A percentile compares a stretch with the other conserved stretches of the same genome.
These are phyloP conservation scores for Tachysurus vachellii DNA, from an alignment of 2,113 vertebrate genomes.

Conservation along the genomic window DNA sequence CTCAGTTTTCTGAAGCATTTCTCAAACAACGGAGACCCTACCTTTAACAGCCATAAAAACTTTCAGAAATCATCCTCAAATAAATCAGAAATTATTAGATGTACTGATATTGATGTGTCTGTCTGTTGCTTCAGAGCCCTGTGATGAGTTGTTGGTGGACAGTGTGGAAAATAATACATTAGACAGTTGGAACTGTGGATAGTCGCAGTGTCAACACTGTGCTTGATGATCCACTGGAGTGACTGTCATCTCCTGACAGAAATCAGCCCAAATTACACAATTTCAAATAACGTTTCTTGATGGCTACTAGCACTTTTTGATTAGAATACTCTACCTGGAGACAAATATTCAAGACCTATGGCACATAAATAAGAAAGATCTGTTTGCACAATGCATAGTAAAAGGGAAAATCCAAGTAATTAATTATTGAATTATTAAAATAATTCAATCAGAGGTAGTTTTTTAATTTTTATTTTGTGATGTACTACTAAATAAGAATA, in stretches of 20 bases:
- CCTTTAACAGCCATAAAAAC: too few relatives aligned
- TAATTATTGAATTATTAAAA: neutral
- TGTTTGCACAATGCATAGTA: neutral
- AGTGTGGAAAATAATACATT: conserved; percentile 29
- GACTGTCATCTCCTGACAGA: conserved; percentile 49
- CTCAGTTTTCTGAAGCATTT: too few relatives aligned
- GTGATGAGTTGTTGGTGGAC: conserved; percentile 27
- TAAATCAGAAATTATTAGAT: neutral
- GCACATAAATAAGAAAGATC: neutral
- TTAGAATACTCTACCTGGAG: conserved; percentile 24
- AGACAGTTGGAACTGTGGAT: conserved; percentile 18
- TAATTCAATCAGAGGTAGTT: neutral
- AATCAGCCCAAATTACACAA: conserved; percentile 30
- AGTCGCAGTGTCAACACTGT: neutral
- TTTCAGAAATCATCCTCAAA: neutral
- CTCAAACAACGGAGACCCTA: too few relatives aligned
- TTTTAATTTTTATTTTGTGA: neutral
- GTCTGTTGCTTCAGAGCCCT: neutral
- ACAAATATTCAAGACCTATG: neutral
- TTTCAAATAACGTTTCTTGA: conserved; percentile 38
- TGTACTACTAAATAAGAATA: neutral
- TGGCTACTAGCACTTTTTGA: conserved; percentile 19
- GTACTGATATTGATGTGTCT: conserved; percentile 1
- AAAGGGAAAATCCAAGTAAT: neutral
- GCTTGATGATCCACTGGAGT: conserved; percentile 66